Evolutionary conservation across 2,888 invertebrate genomes (phyloP), one percentile per base, ranked within the genome.

Genomic region (Hemicrepidius hirtus): DNA sequence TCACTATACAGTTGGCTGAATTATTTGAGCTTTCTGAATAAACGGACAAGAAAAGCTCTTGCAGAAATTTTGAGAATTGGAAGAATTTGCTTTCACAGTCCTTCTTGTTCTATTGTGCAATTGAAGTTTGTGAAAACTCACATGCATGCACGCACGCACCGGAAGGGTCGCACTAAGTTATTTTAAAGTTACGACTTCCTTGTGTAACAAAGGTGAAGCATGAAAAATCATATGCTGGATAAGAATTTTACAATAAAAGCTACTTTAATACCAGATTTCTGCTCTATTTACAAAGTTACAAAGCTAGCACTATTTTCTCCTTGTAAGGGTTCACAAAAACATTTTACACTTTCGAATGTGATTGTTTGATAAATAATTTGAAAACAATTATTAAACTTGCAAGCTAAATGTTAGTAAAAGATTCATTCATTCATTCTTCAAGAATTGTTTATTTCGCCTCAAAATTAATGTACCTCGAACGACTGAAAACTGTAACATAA

Each of bases 11-110:
- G n/a, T n/a, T n/a, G n/a, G n/a, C n/a, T n/a, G n/a, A n/a, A n/a
- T n/a, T n/a, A n/a, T n/a, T n/a, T n/a, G n/a, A n/a, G n/a, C 4
- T 32, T 9, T 32, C 9, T 32, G 1, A 5, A 32, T 9, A 9
- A 32, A 32, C 9, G 9, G 9, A 9, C 32, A 32, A 9, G 9
- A 32, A 9, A 32, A 32, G 32, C 7, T 32, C 9, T 32, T 9
- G 9, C 9, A 32, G 41, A 60, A 60, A 60, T 60, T 41, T 41
- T n/a, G 16, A 44, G 44, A 21, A 60, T 3, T 37, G 20, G 24
- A 41, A 60, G 60, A 60, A 60, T 60, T 60, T 60, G 53, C 50
- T 28, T 53, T 53, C 12, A 9, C 53, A 28, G 12, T 32, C 28
- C 21, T 7, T 12, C 28, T 32, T 53, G 24, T 53, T 32, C 53